phyloP scores from a whole-genome alignment of 2,113 vertebrate species.

The Halcyon malimbica region DNA sequence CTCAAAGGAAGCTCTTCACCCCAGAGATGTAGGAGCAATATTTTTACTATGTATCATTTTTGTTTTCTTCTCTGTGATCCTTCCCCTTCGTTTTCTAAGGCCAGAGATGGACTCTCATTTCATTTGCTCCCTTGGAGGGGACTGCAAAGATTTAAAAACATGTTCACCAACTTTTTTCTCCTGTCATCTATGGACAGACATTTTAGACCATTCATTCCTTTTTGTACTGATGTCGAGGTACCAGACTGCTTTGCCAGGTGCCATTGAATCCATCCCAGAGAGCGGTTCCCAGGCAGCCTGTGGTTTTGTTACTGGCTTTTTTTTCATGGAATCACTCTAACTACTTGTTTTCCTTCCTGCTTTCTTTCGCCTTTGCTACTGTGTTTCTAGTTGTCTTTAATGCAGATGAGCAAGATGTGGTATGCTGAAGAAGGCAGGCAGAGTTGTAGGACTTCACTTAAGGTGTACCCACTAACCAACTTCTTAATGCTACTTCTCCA shows the following conservation, averaged over 20 bases:
- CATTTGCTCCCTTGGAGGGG: neutral
- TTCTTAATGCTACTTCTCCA: neutral
- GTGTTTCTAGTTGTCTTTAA: neutral
- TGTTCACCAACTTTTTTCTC: neutral
- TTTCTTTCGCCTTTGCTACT: neutral
- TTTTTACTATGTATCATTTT: neutral
- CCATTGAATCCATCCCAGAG: neutral
- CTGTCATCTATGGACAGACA: neutral
- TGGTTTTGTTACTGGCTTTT: neutral
- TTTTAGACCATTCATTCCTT: neutral
- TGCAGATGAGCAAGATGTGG: neutral
- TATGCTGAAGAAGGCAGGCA: neutral
- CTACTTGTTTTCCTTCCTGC: neutral
- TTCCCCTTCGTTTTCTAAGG: neutral
- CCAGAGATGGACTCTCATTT: neutral
- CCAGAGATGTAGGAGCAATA: neutral
- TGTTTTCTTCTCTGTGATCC: neutral
- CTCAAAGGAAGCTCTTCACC: constrained; percentile 3
- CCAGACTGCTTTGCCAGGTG: neutral
- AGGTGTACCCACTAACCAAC: neutral
- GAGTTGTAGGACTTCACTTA: neutral
- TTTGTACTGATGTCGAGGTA: neutral
- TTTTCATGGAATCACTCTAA: neutral
- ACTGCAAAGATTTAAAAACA: neutral
- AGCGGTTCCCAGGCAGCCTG: neutral